Evolutionary conservation across 2,113 vertebrate species (phyloP).

Genomic region (Rhagologus leucostigma): DNA sequence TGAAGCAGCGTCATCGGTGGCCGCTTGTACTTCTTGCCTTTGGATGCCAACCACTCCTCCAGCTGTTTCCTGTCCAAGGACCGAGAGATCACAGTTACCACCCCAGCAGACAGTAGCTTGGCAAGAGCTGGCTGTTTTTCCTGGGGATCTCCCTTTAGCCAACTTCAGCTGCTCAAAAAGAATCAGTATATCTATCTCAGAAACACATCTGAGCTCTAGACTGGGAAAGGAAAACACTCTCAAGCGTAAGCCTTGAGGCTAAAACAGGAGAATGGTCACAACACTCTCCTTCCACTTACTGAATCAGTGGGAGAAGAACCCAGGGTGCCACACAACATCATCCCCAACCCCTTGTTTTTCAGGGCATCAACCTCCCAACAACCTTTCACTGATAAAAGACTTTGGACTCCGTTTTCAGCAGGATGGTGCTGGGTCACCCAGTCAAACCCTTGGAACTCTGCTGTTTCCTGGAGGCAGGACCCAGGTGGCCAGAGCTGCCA

Average conservation of each 20-base stretch:
- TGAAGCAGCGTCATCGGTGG: constrained; percentile 79
- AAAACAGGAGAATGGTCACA: not conserved
- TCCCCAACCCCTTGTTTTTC: not conserved
- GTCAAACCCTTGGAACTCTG: not conserved
- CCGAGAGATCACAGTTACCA: not conserved
- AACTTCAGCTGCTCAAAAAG: not conserved
- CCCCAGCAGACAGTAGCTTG: not conserved
- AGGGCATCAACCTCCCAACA: not conserved
- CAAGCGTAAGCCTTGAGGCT: not conserved
- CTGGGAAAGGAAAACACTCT: not conserved
- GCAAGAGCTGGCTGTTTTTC: not conserved
- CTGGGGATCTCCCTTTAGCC: not conserved
- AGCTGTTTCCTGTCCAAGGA: constrained; percentile 78
- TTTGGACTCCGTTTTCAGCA: not conserved
- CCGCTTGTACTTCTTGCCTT: constrained; percentile 87
- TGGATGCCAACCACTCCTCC: constrained; percentile 84
- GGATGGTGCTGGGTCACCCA: not conserved
- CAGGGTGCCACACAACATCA: not conserved
- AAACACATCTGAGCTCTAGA: not conserved
- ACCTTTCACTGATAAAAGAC: rapidly evolving
- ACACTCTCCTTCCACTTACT: not conserved
- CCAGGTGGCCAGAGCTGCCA: not conserved
- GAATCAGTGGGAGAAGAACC: rapidly evolving
- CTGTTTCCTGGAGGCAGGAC: not conserved
- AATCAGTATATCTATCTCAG: not conserved